A percentile compares a stretch with the other conserved stretches of the same genome.
phyloP scores from a whole-genome alignment of 2,113 vertebrate species.

The Archocentrus centrarchus region DNA sequence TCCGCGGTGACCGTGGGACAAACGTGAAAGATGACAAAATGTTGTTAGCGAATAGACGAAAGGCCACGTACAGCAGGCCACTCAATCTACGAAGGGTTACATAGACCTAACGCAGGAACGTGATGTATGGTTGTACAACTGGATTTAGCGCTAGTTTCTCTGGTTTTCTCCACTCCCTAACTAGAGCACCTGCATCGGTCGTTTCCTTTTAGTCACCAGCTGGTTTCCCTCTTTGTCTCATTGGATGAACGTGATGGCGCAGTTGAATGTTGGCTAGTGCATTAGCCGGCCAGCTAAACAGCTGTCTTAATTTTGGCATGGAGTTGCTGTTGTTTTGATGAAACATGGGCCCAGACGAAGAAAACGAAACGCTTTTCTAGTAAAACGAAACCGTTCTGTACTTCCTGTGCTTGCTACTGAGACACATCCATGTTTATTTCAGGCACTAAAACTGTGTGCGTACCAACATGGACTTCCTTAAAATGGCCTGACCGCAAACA shows the following conservation, averaged over 20 bases:
- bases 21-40: slow-evolving; percentile 16
- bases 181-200: not conserved
- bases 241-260: slow-evolving; percentile 70
- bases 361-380: slow-evolving; percentile 19
- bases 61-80: slow-evolving; percentile 54
- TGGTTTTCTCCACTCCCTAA: not conserved
- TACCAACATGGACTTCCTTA: not conserved
- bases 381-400: not conserved
- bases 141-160: not conserved
- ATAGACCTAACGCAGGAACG: not conserved
- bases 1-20: slow-evolving; percentile 23
- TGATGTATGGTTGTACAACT: not conserved
- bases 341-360: slow-evolving; percentile 12
- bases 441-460: not conserved
- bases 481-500: slow-evolving; percentile 13
- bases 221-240: slow-evolving; percentile 65
- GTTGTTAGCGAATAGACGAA: slow-evolving; percentile 43
- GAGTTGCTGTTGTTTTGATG: slow-evolving; percentile 17
- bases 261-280: slow-evolving; percentile 64
- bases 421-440: not conserved
- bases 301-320: not conserved
- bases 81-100: not conserved
- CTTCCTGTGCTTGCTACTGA: not conserved
- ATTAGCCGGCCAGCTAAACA: slow-evolving; percentile 47
- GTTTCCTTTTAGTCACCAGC: slow-evolving; percentile 18